Conservation (phyloP, 35 echinoderm and acorn worm genomes). For the Lytechinus variegatus region DNA sequence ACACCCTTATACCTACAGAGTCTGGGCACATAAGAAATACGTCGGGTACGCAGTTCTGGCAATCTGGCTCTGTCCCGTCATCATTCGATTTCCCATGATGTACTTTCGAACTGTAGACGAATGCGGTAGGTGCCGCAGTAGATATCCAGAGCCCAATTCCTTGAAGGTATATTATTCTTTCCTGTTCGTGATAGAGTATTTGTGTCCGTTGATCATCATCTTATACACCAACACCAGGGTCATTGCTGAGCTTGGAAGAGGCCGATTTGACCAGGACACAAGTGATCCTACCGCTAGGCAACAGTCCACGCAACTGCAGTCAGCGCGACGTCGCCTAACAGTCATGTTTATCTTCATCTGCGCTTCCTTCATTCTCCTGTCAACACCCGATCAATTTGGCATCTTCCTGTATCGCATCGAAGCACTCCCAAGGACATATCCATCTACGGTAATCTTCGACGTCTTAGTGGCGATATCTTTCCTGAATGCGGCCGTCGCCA, state of each 20-base stretch:
- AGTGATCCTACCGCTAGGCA: background rate
- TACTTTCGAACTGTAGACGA: background rate
- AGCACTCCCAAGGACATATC: background rate
- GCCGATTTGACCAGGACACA: background rate
- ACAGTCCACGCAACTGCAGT: background rate
- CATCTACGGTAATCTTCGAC: background rate
- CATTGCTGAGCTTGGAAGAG: background rate
- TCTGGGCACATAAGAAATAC: background rate
- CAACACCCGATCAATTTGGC: background rate
- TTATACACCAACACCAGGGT: background rate
- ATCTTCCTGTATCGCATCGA: background rate
- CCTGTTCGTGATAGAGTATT: conserved; percentile 12
- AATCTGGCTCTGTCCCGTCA: background rate
- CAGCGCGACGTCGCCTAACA: background rate
- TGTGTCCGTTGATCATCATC: background rate
- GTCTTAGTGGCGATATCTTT: background rate
- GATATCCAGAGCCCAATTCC: background rate
- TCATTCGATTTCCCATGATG: background rate
- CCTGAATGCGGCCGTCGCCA: background rate
- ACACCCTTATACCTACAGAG: background rate
- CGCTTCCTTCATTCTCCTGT: background rate
- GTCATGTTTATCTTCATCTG: background rate
- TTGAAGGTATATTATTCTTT: background rate
- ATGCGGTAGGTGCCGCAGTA: background rate
- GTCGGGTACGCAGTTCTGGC: background rate